phyloP scores from a whole-genome alignment of 2,888 invertebrate species.

The Oscheius myriophilus region DNA sequence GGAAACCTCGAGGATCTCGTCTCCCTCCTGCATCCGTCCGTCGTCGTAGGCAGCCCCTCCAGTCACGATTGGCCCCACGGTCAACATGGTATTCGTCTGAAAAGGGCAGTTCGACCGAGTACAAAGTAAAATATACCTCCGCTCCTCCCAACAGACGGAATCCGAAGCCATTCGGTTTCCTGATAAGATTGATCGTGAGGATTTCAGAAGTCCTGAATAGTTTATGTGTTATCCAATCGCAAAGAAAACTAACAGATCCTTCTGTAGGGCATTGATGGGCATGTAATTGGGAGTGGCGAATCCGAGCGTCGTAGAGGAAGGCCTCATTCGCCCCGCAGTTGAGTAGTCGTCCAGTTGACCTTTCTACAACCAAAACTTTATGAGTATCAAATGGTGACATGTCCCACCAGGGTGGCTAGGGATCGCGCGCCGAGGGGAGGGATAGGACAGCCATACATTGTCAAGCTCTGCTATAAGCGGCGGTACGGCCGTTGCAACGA shows the following conservation, averaged over 20 bases:
- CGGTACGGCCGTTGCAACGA: too few species aligned
- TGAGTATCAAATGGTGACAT: too few species aligned
- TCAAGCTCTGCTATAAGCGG: too few species aligned
- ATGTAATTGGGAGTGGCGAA: slow-evolving; percentile 68
- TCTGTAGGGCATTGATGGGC: slow-evolving; percentile 61
- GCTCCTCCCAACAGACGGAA: slow-evolving; percentile 97
- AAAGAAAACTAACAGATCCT: slow-evolving; percentile 28
- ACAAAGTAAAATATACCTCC: slow-evolving; percentile 78
- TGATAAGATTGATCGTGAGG: slow-evolving; percentile 83
- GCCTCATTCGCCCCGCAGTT: slow-evolving; percentile 49
- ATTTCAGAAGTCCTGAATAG: slow-evolving; percentile 76
- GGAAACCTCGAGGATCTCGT: slow-evolving; percentile 84
- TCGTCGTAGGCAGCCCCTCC: slow-evolving; percentile 93
- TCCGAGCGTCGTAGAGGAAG: slow-evolving; percentile 62
- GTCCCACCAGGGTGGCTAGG: too few species aligned
- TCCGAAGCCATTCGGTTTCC: slow-evolving; percentile 94
- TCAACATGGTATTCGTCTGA: slow-evolving; percentile 76
- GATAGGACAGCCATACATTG: too few species aligned
- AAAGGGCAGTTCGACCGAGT: slow-evolving; percentile 1
- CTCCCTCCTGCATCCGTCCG: slow-evolving; percentile 88
- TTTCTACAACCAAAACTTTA: too few species aligned
- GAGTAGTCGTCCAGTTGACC: slow-evolving; percentile 29
- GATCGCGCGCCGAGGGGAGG: too few species aligned
- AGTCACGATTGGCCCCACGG: slow-evolving; percentile 94
- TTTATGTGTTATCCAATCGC: slow-evolving; percentile 28